phyloP scores from a whole-genome alignment of 2,113 vertebrate species.

The Casuarius casuarius region DNA sequence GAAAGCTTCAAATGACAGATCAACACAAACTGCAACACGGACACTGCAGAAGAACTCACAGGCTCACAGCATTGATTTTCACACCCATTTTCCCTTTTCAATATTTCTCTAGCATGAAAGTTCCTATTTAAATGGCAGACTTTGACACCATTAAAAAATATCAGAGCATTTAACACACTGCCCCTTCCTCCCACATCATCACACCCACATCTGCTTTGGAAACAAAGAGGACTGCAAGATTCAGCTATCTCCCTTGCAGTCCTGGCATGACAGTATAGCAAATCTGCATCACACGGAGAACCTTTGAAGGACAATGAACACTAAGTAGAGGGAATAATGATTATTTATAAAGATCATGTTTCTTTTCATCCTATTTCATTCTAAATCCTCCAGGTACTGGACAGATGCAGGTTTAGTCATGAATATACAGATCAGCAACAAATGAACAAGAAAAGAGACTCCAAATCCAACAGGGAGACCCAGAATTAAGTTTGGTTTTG shows the following conservation, averaged over 20 bases:
- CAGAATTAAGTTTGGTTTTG: background rate
- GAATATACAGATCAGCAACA: constrained; percentile 56
- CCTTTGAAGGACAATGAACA: constrained; percentile 47
- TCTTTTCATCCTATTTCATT: constrained; percentile 60
- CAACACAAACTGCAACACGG: background rate
- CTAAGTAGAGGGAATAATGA: constrained; percentile 34
- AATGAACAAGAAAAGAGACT: constrained; percentile 15
- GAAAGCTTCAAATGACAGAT: background rate
- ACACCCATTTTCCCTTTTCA: constrained; percentile 49
- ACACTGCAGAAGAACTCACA: background rate
- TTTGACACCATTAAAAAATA: constrained; percentile 45
- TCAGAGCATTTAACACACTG: constrained; percentile 51
- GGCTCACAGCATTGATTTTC: background rate
- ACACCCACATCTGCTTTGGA: background rate
- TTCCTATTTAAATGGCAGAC: constrained; percentile 40
- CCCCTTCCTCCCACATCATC: constrained; percentile 47
- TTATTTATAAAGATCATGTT: constrained; percentile 47
- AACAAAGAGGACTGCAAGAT: constrained; percentile 33
- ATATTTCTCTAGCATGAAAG: constrained; percentile 42
- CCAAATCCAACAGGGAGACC: fast-evolving
- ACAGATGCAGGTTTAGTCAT: constrained; percentile 45
- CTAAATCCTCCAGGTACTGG: background rate
- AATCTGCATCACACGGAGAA: constrained; percentile 46
- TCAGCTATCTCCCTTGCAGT: constrained; percentile 11
- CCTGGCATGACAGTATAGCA: constrained; percentile 13